Conservation (phyloP, 2,888 invertebrate genomes). For the Hydrotaea cyrtoneurina region DNA sequence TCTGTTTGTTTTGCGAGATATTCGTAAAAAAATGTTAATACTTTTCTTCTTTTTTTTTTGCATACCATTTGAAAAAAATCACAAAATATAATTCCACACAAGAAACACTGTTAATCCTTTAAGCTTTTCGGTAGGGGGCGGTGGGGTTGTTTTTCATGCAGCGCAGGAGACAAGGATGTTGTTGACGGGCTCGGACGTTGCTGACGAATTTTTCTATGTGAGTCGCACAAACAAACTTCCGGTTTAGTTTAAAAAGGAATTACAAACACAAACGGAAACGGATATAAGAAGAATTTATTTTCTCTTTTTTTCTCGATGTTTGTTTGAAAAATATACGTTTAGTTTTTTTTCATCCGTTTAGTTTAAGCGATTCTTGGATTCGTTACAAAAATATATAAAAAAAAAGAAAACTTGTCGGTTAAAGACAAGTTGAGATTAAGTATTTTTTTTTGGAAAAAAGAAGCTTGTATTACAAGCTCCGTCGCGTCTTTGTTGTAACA, state of each 20-base stretch:
- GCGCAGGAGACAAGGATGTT: constrained; percentile 14
- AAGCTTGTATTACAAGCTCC: constrained; percentile 36
- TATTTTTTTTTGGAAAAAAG: neutral
- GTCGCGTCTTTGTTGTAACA: constrained; percentile 56
- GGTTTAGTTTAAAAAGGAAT: constrained; percentile 51
- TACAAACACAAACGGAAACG: constrained; percentile 63
- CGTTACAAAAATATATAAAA: neutral
- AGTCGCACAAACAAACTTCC: constrained; percentile 47
- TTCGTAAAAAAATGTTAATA: constrained; percentile 12
- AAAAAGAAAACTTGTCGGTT: neutral
- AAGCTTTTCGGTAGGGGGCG: constrained; percentile 43
- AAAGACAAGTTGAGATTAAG: constrained; percentile 27
- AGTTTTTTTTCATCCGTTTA: constrained; percentile 18
- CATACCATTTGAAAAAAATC: constrained; percentile 62
- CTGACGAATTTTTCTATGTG: constrained; percentile 21
- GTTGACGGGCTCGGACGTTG: neutral
- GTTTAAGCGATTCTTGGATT: neutral
- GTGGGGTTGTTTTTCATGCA: constrained; percentile 27
- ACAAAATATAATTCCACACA: constrained; percentile 55
- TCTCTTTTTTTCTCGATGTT: constrained; percentile 25
- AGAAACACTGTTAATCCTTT: constrained; percentile 67
- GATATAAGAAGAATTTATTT: constrained; percentile 52
- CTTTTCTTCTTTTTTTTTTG: constrained; percentile 11
- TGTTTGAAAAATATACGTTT: neutral
- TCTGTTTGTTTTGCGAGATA: constrained; percentile 13